Conservation (phyloP, 2,113 vertebrate genomes). For the Ranitomeya variabilis region DNA sequence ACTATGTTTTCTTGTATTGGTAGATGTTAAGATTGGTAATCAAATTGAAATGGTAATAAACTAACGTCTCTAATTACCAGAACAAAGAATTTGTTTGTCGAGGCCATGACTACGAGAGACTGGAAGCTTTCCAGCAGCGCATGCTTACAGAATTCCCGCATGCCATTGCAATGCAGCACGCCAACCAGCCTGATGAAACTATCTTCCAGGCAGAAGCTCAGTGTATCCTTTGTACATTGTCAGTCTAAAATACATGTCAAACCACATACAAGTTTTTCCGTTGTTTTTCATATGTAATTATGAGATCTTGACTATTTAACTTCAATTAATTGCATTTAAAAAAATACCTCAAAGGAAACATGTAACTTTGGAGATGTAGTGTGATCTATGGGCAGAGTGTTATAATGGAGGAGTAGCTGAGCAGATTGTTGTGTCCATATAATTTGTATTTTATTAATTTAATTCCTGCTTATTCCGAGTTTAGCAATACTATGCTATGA, state of each 20-base stretch:
- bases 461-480: no score
- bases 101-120: constrained; percentile 96
- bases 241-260: not conserved
- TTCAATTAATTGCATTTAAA: no score
- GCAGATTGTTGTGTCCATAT: no score
- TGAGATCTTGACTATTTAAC: not conserved
- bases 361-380: no score
- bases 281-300: not conserved
- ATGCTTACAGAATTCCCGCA: constrained; percentile 99
- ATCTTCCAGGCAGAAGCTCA: constrained; percentile 98
- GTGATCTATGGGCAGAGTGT: no score
- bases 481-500: no score
- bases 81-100: constrained; percentile 99
- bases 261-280: not conserved
- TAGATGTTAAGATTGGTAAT: constrained; percentile 18
- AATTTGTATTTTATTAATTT: no score
- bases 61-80: constrained; percentile 67
- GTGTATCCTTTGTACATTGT: constrained; percentile 82
- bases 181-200: constrained; percentile 97
- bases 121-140: constrained; percentile 98
- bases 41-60: constrained; percentile 22
- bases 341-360: no score
- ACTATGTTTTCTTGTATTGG: not conserved
- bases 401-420: no score
- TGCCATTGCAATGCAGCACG: constrained; percentile 98